Evolutionary conservation across 1,140 invertebrate species (phyloP), one percentile per base, ranked within the genome.

Genomic region (Stenopsyche tienmushanensis): DNA sequence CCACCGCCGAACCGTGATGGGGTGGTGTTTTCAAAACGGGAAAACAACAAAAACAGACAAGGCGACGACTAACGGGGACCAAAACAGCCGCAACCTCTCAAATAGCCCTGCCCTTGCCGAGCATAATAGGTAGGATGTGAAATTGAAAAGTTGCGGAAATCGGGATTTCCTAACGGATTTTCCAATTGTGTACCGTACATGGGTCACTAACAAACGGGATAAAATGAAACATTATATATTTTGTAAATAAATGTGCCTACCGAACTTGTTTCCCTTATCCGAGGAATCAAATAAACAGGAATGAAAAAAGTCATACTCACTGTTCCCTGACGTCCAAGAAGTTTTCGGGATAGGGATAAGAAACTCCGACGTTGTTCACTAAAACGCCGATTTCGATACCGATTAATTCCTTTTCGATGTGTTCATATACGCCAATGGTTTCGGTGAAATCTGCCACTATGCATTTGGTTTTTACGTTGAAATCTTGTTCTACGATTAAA

Each of bases 311-410:
- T 9, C 18, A 42, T n/a, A n/a, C n/a, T n/a, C n/a, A n/a, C n/a
- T n/a, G n/a, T n/a, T n/a, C n/a, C n/a, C n/a, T n/a, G n/a, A n/a
- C n/a, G n/a, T 90, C 83, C 0, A 90, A 78, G 75, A 94, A 93
- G 72, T 91, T 89, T 73, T 94, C 91, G 0, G 96, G 96, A 77
- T 92, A 86, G 0, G 87, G 81, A 77, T 97, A 97, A 55, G 91
- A 93, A 65, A 94, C 87, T 2, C 96, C 97, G 0, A 97, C 96
- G 81, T 98, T 99, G 77, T 99, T 99, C 3, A 99, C 86, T 8
- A 98, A 81, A 15, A 96, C 88, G 0, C 93, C 95, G 64, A 98
- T 89, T 74, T 98, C 93, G 1, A 98, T 79, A 1, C 86, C 90
- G 7, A 80, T 78, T 7, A 96, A 83, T 57, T 90, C 84, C 69